These are phyloP conservation scores for Solenopsis invicta DNA, from an alignment of 1,140 invertebrate species.

Conservation along the genomic window DNA sequence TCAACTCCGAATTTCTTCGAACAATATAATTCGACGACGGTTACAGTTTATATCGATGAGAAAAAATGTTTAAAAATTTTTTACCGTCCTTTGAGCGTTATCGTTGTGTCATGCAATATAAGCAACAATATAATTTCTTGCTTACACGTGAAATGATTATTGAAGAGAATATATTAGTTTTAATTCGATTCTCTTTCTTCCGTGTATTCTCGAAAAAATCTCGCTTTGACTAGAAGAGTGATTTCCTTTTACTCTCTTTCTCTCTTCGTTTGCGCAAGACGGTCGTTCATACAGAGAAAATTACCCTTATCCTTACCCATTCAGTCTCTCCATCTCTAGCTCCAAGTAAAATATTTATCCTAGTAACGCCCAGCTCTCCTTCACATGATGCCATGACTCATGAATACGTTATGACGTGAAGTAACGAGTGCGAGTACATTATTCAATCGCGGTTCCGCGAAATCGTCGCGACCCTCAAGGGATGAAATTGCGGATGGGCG, in stretches of 20 bases:
- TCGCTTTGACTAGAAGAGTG: background rate
- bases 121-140: too few relatives aligned
- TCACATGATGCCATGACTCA: constrained; percentile 19
- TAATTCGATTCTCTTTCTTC: background rate
- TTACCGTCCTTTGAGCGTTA: too few relatives aligned
- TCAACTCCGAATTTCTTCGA: background rate
- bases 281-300: background rate
- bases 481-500: background rate
- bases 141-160: too few relatives aligned
- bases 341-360: constrained; percentile 30
- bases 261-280: background rate
- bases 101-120: too few relatives aligned
- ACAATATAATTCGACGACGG: background rate
- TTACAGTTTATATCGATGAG: background rate
- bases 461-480: background rate
- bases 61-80: background rate
- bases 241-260: background rate
- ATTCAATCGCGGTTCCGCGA: constrained; percentile 36
- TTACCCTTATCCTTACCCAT: background rate
- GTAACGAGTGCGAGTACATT: constrained; percentile 39
- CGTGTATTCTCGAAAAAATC: background rate
- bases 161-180: too few relatives aligned
- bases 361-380: constrained; percentile 7
- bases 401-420: constrained; percentile 51
- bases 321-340: too few relatives aligned